These are phyloP conservation scores for Podargus strigoides DNA, from an alignment of 2,797 vertebrate species.

Conservation along the genomic window DNA sequence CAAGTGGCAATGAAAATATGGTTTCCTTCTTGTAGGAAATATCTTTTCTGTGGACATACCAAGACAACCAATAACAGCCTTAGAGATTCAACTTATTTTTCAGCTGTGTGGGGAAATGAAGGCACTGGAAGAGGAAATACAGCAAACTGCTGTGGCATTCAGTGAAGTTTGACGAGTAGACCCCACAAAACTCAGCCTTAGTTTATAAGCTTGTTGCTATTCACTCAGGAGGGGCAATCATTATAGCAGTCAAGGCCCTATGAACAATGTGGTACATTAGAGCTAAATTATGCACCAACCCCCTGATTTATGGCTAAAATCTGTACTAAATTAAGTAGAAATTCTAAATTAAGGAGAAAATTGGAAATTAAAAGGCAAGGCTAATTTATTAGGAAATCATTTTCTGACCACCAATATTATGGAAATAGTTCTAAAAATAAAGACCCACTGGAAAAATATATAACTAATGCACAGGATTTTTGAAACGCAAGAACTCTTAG, in stretches of 20 bases:
- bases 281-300: constrained; percentile 32
- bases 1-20: neutral
- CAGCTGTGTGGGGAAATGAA: neutral
- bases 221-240: neutral
- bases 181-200: neutral
- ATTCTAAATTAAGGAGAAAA: constrained; percentile 56
- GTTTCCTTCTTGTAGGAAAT: neutral
- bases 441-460: constrained; percentile 19
- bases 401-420: constrained; percentile 27
- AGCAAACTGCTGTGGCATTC: neutral
- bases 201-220: neutral
- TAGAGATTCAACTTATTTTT: neutral
- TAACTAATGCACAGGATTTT: neutral
- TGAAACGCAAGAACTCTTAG: neutral
- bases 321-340: constrained; percentile 44
- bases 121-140: neutral
- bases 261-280: constrained; percentile 13
- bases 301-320: constrained; percentile 19
- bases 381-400: constrained; percentile 45
- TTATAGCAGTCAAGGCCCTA: neutral
- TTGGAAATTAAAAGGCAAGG: constrained; percentile 42
- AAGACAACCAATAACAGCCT: rapidly evolving
- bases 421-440: constrained; percentile 55
- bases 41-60: neutral
- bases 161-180: neutral